A percentile compares a stretch with the other conserved stretches of the same genome.
Conservation (phyloP, 53 echinoderm and acorn worm species). For the Temnopleurus reevesii region DNA sequence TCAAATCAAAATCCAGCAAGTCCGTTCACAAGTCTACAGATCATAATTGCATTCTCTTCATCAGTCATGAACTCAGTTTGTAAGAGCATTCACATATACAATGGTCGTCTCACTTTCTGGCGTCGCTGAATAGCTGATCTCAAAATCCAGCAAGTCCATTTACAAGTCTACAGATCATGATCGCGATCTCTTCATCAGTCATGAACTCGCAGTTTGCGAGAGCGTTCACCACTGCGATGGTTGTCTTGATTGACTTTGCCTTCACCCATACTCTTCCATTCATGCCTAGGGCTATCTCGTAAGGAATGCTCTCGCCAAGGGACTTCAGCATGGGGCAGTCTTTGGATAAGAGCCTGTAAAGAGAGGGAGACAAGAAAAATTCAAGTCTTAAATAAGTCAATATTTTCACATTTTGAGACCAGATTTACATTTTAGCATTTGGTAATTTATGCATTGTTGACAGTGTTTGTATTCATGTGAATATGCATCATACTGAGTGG, state of each 20-base stretch:
- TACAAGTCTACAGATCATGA: constrained; percentile 72
- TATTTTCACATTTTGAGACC: no score
- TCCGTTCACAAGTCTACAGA: constrained; percentile 40
- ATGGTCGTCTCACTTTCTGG: background rate
- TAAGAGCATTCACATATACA: constrained; percentile 77
- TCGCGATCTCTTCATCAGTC: constrained; percentile 74
- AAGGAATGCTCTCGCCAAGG: constrained; percentile 72
- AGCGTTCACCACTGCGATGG: constrained; percentile 80
- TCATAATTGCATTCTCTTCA: constrained; percentile 75
- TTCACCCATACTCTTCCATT: constrained; percentile 91
- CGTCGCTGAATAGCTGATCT: background rate
- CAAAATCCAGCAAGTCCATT: constrained; percentile 41
- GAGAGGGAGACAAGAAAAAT: background rate
- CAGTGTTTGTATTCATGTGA: no score
- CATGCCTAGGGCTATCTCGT: constrained; percentile 84
- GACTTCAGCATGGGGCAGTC: constrained; percentile 73
- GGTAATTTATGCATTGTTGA: no score
- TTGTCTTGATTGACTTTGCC: constrained; percentile 58
- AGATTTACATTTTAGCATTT: no score
- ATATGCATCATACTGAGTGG: no score
- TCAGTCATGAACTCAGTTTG: constrained; percentile 81
- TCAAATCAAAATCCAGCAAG: background rate
- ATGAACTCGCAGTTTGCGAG: constrained; percentile 80
- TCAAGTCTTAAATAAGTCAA: no score
- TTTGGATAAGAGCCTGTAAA: constrained; percentile 67